These are phyloP conservation scores for Entomobrya proxima DNA, from an alignment of 2,888 invertebrate genomes.

Conservation along the genomic window DNA sequence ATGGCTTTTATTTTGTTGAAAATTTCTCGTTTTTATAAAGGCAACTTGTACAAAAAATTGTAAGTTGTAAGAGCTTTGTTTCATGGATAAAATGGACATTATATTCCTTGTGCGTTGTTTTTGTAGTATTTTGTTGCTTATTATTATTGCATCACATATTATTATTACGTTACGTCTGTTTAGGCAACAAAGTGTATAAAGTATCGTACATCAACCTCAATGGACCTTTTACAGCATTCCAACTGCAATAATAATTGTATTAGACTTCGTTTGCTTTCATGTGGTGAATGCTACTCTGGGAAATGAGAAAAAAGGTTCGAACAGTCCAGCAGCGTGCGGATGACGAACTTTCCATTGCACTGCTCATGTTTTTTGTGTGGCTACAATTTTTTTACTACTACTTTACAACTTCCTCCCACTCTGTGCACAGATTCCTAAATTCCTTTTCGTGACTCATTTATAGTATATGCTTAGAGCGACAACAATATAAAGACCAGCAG, in stretches of 20 bases:
- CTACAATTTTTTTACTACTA: constrained; percentile 42
- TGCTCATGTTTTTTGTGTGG: constrained; percentile 11
- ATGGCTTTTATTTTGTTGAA: background rate
- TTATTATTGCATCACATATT: background rate
- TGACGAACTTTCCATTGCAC: background rate
- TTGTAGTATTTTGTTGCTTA: background rate
- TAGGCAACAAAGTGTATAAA: constrained; percentile 26
- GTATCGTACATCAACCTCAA: constrained; percentile 47
- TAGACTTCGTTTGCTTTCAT: constrained; percentile 1
- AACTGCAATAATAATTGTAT: constrained; percentile 41
- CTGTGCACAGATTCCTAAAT: constrained; percentile 22
- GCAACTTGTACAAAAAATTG: background rate
- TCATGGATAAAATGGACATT: background rate
- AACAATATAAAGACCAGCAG: background rate
- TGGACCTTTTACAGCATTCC: constrained; percentile 31
- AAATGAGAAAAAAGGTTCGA: background rate
- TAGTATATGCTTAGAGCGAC: background rate
- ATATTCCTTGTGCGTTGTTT: background rate
- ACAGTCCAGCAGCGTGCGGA: background rate
- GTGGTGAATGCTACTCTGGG: background rate
- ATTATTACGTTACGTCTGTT: constrained; percentile 34
- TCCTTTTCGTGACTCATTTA: background rate
- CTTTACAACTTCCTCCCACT: constrained; percentile 62
- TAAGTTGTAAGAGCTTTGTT: background rate
- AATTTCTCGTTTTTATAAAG: background rate